Evolutionary conservation across 2,113 vertebrate genomes (phyloP), one percentile per base, ranked within the genome.

Genomic region (Hydropotes inermis): DNA sequence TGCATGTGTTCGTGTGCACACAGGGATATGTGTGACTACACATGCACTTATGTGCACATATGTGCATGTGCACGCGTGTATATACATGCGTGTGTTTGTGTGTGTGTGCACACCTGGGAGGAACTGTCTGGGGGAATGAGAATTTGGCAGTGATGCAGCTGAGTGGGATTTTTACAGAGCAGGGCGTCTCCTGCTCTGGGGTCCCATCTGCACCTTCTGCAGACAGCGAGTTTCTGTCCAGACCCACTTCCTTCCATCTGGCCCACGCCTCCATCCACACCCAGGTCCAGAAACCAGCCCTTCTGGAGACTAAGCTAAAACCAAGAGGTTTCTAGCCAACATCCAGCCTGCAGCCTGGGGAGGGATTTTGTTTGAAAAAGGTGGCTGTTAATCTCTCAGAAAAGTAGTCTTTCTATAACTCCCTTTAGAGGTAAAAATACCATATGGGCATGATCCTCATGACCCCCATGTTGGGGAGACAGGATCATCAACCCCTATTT

Each of bases 1-100:
- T 16, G 7, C 1, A 16, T 6, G n/a, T 19, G 33, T n/a, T 19
- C 1, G 0, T 2, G 33, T 67, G 33, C 33, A 11, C 0, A 1
- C 60, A 4, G 19, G 61, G 33, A 5, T 67, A 5, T n/a, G 33
- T 50, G 47, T 67, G 33, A 10, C 16, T 36, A 8, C 64, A 3
- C 0, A 0, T 23, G 9, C 36, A 11, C n/a, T 11, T 36, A 1
- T 4, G 30, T 2, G 6, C 1, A 1, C 36, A 25, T 0, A 52
- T 52, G 1, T 52, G 4, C 50, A 2, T 1, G 11, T 60, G 58
- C 61, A n/a, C n/a, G n/a, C n/a, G n/a, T n/a, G n/a, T n/a, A n/a
- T n/a, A 39, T 39, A 21, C 2, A 0, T 39, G 19, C 7, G 21
- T 21, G n/a, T 27, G 23, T 16, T 10, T 27, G 43, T 17, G 27